These are phyloP conservation scores for Nothocercus nigrocapillus DNA, from an alignment of 2,113 vertebrate genomes.

Conservation along the genomic window DNA sequence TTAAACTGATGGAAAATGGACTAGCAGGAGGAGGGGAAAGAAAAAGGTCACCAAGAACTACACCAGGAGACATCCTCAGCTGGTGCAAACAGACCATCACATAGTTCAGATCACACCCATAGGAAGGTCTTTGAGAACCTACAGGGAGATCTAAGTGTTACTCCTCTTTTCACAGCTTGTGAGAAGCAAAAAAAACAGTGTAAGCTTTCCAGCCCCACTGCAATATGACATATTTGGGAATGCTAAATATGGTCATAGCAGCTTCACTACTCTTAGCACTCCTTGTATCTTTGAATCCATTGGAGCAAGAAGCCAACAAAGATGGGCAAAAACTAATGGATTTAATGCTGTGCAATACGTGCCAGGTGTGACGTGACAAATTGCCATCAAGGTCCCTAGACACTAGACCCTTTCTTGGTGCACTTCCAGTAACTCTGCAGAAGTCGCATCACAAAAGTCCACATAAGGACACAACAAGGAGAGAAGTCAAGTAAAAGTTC, in stretches of 20 bases:
- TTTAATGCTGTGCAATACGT: neutral
- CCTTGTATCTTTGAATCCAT: neutral
- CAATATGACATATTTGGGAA: neutral
- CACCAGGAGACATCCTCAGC: neutral
- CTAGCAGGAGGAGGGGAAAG: neutral
- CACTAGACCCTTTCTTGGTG: neutral
- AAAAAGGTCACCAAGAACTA: neutral
- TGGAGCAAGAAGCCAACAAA: neutral
- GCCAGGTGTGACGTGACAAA: neutral
- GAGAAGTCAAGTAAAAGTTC: neutral
- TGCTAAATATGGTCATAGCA: rapidly evolving
- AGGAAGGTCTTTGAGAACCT: neutral
- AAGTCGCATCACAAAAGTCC: neutral
- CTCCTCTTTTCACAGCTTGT: neutral
- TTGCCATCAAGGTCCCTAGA: neutral
- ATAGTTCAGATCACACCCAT: neutral
- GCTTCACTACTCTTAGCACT: neutral
- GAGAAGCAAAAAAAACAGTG: neutral
- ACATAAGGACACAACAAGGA: neutral
- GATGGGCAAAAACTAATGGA: neutral
- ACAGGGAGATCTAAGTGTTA: rapidly evolving
- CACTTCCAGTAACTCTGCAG: neutral
- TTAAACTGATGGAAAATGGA: neutral
- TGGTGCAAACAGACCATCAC: neutral
- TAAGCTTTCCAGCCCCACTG: rapidly evolving